Evolutionary conservation across 2,113 vertebrate genomes (phyloP).

Genomic region (Acanthisitta chloris): DNA sequence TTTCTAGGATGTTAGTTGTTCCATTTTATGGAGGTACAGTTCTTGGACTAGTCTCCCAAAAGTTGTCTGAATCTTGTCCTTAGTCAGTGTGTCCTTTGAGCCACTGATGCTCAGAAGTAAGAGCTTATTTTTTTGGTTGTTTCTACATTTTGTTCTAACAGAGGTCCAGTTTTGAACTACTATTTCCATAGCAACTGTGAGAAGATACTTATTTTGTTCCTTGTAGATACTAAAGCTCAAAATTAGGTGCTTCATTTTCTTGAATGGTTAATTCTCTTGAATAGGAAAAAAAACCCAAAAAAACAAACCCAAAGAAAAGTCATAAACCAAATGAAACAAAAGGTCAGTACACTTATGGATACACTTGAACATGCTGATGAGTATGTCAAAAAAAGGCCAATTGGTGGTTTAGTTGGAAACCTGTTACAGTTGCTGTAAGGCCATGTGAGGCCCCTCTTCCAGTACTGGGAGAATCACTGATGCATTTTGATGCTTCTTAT

Average conservation of each 20-base stretch:
- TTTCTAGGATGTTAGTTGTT: neutral
- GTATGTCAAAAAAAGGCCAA: neutral
- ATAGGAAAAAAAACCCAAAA: neutral
- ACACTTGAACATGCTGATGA: neutral
- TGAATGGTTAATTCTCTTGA: no score
- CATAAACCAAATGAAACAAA: neutral
- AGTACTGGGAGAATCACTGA: neutral
- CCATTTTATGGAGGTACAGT: neutral
- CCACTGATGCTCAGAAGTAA: neutral
- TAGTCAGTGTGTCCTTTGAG: neutral
- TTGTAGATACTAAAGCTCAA: neutral
- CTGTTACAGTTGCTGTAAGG: neutral
- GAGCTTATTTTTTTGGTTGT: neutral
- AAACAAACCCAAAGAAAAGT: neutral
- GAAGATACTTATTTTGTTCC: neutral
- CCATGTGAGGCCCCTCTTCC: neutral
- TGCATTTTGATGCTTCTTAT: neutral
- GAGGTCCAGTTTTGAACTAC: neutral
- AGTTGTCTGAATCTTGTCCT: neutral
- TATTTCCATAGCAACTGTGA: conserved; percentile 32
- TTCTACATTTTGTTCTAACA: neutral
- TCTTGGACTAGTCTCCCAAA: neutral
- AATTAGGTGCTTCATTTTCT: neutral
- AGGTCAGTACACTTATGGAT: neutral
- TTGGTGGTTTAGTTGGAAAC: neutral